Evolutionary conservation across 2,888 invertebrate genomes (phyloP).

Genomic region (Cylindroiulus punctatus): DNA sequence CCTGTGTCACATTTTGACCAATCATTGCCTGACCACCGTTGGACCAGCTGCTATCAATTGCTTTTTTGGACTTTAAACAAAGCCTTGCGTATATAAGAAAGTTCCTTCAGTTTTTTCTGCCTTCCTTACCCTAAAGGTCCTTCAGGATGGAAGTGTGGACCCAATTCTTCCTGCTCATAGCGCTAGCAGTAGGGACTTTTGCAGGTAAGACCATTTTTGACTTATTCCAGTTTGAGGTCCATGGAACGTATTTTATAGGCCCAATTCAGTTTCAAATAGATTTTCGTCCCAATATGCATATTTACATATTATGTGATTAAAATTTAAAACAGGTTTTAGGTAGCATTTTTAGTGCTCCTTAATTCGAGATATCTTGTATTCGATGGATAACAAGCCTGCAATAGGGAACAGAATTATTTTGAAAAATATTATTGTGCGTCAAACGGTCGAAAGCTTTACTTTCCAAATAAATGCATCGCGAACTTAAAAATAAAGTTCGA

Average conservation of each 20-base stretch:
- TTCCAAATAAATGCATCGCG: background rate
- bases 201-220: conserved; percentile 38
- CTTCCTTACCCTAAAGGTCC: conserved; percentile 37
- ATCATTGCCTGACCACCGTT: background rate
- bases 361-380: too few relatives aligned
- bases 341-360: too few relatives aligned
- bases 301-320: background rate
- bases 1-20: background rate
- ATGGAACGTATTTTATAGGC: background rate
- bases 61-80: background rate
- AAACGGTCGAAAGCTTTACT: background rate
- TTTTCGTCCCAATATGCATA: background rate
- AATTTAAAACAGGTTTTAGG: too few relatives aligned
- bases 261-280: background rate
- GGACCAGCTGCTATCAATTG: conserved; percentile 25
- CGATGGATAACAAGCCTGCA: too few relatives aligned
- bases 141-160: conserved; percentile 49
- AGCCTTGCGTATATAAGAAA: background rate
- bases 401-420: background rate
- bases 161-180: conserved; percentile 3
- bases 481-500: too few relatives aligned
- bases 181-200: conserved; percentile 12
- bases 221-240: background rate
- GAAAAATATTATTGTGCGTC: background rate
- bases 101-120: conserved; percentile 10